These are phyloP conservation scores for Rhabdophis nuchalis DNA, from an alignment of 2,797 vertebrate genomes.

Conservation along the genomic window DNA sequence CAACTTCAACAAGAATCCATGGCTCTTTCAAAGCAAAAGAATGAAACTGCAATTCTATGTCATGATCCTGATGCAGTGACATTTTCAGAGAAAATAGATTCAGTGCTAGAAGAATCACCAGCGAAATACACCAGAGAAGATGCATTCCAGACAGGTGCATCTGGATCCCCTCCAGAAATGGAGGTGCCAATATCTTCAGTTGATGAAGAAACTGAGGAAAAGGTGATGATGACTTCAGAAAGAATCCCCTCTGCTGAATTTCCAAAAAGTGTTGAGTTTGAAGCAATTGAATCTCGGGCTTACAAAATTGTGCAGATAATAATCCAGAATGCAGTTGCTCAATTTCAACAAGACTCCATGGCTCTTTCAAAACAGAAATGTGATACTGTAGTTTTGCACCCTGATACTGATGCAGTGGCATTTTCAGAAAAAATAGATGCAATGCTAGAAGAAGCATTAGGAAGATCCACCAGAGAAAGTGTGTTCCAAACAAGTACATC, in stretches of 20 bases:
- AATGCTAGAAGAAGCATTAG: constrained; percentile 27
- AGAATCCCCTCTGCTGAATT: not conserved
- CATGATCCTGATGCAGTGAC: constrained; percentile 38
- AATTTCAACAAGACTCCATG: not conserved
- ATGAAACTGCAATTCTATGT: constrained; percentile 34
- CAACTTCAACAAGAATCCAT: not conserved
- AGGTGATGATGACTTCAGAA: not conserved
- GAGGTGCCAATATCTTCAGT: not conserved
- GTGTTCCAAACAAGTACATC: not conserved
- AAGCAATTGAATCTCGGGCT: not conserved
- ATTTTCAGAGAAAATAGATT: constrained; percentile 31
- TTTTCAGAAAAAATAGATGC: constrained; percentile 34
- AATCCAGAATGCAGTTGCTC: not conserved
- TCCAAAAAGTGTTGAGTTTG: not conserved
- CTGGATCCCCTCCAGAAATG: not conserved
- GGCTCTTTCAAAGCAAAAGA: not conserved
- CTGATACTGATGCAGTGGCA: constrained; percentile 36
- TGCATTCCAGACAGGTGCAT: not conserved
- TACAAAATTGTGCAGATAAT: not conserved
- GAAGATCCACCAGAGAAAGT: not conserved
- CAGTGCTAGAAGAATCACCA: constrained; percentile 28
- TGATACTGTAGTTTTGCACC: constrained; percentile 36
- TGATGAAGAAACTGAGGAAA: constrained; percentile 4
- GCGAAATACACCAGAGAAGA: not conserved
- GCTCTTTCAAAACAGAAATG: not conserved